phyloP scores from a whole-genome alignment of 2,797 vertebrate genomes.

The Neomorphus geoffroyi region DNA sequence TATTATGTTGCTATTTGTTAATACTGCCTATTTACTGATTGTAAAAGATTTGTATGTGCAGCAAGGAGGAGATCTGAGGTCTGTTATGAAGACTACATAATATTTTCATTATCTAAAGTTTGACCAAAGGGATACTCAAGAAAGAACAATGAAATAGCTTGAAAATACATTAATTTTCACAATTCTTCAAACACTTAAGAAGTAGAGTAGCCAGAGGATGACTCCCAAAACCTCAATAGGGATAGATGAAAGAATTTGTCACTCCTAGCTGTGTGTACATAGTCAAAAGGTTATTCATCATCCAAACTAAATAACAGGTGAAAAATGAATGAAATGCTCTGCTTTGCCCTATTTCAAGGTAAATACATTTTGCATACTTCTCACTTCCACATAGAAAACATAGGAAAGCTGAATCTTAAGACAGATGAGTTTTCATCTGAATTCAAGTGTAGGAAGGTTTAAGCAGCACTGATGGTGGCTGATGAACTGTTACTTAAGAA shows the following conservation, averaged over 20 bases:
- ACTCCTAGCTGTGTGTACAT: background rate
- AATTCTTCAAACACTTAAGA: background rate
- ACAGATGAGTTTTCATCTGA: background rate
- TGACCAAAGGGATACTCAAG: background rate
- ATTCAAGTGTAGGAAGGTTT: background rate
- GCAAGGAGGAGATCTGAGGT: background rate
- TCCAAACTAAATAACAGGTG: background rate
- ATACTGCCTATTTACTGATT: background rate
- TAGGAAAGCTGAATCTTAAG: background rate
- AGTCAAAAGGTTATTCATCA: background rate
- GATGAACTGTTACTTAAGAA: conserved; percentile 60
- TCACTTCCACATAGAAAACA: background rate
- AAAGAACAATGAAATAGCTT: background rate
- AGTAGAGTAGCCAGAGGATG: background rate
- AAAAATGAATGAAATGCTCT: background rate
- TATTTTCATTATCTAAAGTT: background rate
- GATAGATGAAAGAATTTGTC: background rate
- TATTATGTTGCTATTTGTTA: background rate
- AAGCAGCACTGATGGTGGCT: background rate
- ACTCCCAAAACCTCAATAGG: background rate
- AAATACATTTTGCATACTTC: background rate
- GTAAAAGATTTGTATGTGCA: background rate
- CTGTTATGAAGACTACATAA: background rate
- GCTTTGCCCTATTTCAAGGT: background rate
- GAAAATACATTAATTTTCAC: background rate